These are phyloP conservation scores for Sogatella furcifera DNA, from an alignment of 1,140 invertebrate genomes.

Conservation along the genomic window DNA sequence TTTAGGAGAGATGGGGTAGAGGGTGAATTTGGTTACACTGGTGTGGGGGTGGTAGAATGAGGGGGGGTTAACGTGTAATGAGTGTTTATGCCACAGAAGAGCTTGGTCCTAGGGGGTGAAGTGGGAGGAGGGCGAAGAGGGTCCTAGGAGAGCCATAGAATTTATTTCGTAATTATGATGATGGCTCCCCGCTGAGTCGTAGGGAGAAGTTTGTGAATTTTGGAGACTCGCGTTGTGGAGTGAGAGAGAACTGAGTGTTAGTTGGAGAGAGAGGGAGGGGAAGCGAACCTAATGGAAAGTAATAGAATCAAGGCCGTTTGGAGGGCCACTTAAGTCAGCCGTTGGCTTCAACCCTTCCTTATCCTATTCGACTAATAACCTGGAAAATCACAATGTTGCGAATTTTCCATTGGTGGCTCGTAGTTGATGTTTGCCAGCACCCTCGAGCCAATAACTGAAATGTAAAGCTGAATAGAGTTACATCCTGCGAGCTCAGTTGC, in stretches of 20 bases:
- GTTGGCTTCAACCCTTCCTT: neutral
- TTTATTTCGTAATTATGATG: conserved; percentile 2
- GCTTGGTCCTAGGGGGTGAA: too few species aligned
- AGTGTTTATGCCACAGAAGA: conserved; percentile 1
- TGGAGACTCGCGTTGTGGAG: neutral
- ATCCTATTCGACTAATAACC: neutral
- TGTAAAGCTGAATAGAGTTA: too few species aligned
- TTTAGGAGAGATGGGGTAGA: neutral
- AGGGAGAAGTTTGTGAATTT: neutral
- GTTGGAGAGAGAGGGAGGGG: neutral
- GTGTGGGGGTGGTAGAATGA: neutral
- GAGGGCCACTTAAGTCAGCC: neutral
- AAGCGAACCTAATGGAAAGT: neutral
- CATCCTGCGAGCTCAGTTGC: too few species aligned
- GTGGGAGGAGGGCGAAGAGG: neutral
- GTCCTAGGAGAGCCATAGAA: neutral
- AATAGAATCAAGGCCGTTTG: conserved; percentile 1
- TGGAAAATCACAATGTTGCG: neutral
- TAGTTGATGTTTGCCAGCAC: too few species aligned
- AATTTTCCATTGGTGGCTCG: too few species aligned
- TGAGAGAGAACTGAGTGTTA: neutral
- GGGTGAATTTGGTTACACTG: neutral
- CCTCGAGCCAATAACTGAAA: too few species aligned
- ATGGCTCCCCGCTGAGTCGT: neutral
- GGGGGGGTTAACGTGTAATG: neutral